Evolutionary conservation across 2,888 invertebrate species (phyloP), one percentile per base, ranked within the genome.

Genomic region (Lymantria dispar): DNA sequence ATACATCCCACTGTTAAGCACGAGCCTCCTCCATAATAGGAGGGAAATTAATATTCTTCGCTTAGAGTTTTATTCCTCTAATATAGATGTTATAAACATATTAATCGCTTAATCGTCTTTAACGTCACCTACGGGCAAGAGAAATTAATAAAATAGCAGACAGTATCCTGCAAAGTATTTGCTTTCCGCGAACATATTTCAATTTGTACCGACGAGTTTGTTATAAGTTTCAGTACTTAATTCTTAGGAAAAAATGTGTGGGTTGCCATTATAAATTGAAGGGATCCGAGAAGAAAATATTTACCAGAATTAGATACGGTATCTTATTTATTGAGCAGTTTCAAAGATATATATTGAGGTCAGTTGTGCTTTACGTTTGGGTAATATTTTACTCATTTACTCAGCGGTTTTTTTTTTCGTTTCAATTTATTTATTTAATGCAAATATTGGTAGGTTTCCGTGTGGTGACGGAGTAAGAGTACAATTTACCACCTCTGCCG

Each of bases 231-330:
- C 12, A 9, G 47, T 22, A 36, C 46, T 47, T 57, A 62, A 65
- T 51, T 54, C 63, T 54, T 38, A 38, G 22, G 22, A 22, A 40
- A 56, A 56, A 64, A 64, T 42, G 63, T 53, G 45, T 11, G 50
- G 62, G 12, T 30, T 11, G 10, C 52, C 46, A 42, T 51, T 56
- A 50, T 56, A 63, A 62, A 65, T 63, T 62, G 62, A 45, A 45
- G 15, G 44, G 43, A 45, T 45, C 43, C 3, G 12, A 14, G 41
- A 36, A 65, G 54, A 54, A 65, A 62, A 53, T 45, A 40, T 51
- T 54, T n/a, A 30, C 50, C 30, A 43, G 44, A 50, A 29, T 45
- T 50, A 41, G 45, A 41, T 50, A 47, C 37, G 42, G 44, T 36
- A 33, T 10, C n/a, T 43, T 53, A 54, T 63, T 66, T 66, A 64